Conservation (phyloP, 2,888 invertebrate species). For the Nowickia ferox region DNA sequence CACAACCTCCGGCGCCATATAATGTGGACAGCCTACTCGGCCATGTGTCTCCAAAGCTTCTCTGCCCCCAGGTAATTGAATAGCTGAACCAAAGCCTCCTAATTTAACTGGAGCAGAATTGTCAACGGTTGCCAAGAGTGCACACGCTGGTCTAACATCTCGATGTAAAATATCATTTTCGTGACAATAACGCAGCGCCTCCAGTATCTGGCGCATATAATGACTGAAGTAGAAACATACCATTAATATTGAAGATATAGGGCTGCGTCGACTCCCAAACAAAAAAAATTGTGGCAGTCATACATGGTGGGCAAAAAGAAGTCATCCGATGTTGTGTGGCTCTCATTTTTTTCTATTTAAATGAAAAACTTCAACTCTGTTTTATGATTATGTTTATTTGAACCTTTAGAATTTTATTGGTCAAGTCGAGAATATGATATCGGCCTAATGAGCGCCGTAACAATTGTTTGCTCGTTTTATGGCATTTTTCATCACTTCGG, state of each 20-base stretch:
- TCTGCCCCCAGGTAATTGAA: constrained; percentile 93
- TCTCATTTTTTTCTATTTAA: too few relatives aligned
- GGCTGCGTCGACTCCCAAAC: too few relatives aligned
- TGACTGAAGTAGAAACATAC: constrained; percentile 86
- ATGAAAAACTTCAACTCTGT: too few relatives aligned
- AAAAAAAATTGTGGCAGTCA: too few relatives aligned
- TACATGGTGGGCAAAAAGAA: too few relatives aligned
- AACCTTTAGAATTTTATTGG: too few relatives aligned
- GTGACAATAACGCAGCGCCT: constrained; percentile 98
- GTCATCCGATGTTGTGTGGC: too few relatives aligned
- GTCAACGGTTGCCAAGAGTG: constrained; percentile 96
- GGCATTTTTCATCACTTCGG: too few relatives aligned
- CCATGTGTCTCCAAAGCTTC: constrained; percentile 86
- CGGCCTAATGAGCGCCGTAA: too few relatives aligned
- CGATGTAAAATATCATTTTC: constrained; percentile 99
- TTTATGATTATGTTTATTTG: too few relatives aligned
- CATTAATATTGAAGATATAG: neutral
- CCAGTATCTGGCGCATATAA: constrained; percentile 99
- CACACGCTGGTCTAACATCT: constrained; percentile 98
- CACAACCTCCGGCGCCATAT: constrained; percentile 99
- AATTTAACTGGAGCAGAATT: constrained; percentile 99
- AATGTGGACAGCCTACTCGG: constrained; percentile 97
- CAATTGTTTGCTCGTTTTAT: too few relatives aligned
- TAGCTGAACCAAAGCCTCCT: constrained; percentile 98
- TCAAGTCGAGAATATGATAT: too few relatives aligned